These are phyloP conservation scores for Myopa tessellatipennis DNA, from an alignment of 2,888 invertebrate species.

Conservation along the genomic window DNA sequence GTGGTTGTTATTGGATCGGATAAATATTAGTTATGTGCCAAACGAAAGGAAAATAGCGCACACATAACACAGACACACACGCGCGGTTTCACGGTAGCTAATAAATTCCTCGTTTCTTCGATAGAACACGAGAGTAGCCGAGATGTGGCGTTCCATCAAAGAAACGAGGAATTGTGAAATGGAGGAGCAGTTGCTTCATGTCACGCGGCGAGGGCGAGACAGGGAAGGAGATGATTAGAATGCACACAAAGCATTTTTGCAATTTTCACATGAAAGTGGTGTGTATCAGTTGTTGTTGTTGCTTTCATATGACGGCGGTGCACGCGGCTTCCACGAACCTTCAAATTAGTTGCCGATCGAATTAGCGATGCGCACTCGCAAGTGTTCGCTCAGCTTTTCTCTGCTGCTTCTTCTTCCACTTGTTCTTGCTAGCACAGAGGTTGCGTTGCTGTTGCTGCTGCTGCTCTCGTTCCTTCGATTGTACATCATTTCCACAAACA, in stretches of 20 bases:
- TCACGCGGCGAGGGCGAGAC: not conserved
- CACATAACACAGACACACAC: slow-evolving; percentile 13
- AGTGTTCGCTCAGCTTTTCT: slow-evolving; percentile 10
- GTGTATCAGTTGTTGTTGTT: slow-evolving; percentile 8
- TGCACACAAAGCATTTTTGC: slow-evolving; percentile 8
- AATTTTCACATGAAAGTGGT: slow-evolving; percentile 33
- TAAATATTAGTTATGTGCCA: slow-evolving; percentile 37
- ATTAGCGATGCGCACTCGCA: slow-evolving; percentile 16
- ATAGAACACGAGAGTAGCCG: not conserved
- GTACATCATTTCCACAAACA: too few relatives aligned
- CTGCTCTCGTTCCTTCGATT: too few relatives aligned
- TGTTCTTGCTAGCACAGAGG: not conserved
- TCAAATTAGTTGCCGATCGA: slow-evolving; percentile 27
- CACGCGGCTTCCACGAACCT: slow-evolving; percentile 34
- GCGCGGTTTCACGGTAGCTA: slow-evolving; percentile 14
- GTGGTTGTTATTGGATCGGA: slow-evolving; percentile 7
- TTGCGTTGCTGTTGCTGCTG: too few relatives aligned
- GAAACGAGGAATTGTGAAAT: not conserved
- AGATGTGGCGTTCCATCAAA: not conserved
- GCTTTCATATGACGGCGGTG: slow-evolving; percentile 13
- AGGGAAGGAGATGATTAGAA: not conserved
- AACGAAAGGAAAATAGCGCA: slow-evolving; percentile 34
- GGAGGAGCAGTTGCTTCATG: not conserved
- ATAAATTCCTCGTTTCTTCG: not conserved
- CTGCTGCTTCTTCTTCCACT: not conserved